phyloP scores from a whole-genome alignment of 2,113 vertebrate genomes.

The Puffinus mauretanicus region DNA sequence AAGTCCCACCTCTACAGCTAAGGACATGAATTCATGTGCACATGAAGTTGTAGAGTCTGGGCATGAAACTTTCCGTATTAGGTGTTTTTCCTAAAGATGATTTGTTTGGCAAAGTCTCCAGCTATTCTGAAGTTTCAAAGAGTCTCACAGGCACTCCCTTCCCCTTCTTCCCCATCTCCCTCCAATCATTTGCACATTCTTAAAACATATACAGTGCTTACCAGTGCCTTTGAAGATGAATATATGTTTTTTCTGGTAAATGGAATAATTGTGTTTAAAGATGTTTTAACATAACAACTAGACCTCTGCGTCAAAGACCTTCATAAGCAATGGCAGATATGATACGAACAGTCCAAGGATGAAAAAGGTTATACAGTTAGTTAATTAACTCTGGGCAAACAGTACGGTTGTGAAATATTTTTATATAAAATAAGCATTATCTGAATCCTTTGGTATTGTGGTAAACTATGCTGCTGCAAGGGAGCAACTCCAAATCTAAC shows the following conservation, averaged over 20 bases:
- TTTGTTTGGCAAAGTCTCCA: not conserved
- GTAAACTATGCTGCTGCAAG: not conserved
- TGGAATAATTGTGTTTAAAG: not conserved
- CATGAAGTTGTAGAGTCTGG: not conserved
- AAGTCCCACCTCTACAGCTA: not conserved
- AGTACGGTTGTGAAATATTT: not conserved
- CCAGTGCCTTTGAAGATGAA: not conserved
- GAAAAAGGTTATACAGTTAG: not conserved
- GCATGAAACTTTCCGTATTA: not conserved
- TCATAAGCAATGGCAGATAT: not conserved
- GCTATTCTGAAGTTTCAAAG: not conserved
- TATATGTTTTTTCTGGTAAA: not conserved
- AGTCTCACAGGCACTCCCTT: not conserved
- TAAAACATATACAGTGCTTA: fast-evolving
- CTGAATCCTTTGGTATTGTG: not conserved
- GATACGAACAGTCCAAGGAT: not conserved
- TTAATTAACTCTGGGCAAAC: not conserved
- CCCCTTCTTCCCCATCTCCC: not conserved
- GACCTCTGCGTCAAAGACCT: not conserved
- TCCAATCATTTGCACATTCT: not conserved
- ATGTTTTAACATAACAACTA: not conserved
- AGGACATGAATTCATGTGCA: not conserved
- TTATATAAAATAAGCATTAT: not conserved
- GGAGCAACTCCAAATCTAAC: constrained; percentile 11
- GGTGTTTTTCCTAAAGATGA: not conserved